Conservation (phyloP, 2,113 vertebrate genomes). For the Bos javanicus region DNA sequence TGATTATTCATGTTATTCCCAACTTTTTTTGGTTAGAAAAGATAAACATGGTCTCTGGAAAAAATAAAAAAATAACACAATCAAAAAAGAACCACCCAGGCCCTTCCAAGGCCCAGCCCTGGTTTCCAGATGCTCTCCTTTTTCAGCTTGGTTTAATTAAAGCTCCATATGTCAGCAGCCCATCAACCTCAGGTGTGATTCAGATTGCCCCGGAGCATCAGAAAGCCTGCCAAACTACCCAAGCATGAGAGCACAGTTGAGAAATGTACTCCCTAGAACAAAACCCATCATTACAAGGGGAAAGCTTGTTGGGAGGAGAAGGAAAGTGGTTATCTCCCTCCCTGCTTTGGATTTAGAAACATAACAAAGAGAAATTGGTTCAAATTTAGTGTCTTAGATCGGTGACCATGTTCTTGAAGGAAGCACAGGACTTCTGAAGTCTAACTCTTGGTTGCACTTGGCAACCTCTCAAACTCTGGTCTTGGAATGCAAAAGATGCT, state of each 20-base stretch:
- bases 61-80: slow-evolving; percentile 50
- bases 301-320: slow-evolving; percentile 19
- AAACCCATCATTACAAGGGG: slow-evolving; percentile 27
- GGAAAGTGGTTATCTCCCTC: background rate
- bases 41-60: slow-evolving; percentile 70
- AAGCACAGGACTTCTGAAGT: background rate
- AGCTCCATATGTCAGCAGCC: slow-evolving; percentile 41
- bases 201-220: slow-evolving; percentile 41
- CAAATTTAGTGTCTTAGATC: background rate
- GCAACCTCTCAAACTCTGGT: background rate
- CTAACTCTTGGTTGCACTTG: background rate
- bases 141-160: slow-evolving; percentile 58
- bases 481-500: background rate
- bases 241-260: background rate
- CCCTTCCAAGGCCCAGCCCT: slow-evolving; percentile 37
- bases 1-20: slow-evolving; percentile 78
- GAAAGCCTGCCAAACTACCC: slow-evolving; percentile 43
- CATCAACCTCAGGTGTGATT: slow-evolving; percentile 46
- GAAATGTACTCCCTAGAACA: slow-evolving; percentile 38
- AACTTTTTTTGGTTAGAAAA: slow-evolving; percentile 79
- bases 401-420: background rate
- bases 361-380: background rate
- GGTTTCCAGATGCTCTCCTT: slow-evolving; percentile 47
- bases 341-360: background rate
- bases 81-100: slow-evolving; percentile 58